Evolutionary conservation across 2,888 invertebrate species (phyloP), one percentile per base, ranked within the genome.

Genomic region (Epinotia demarniana): DNA sequence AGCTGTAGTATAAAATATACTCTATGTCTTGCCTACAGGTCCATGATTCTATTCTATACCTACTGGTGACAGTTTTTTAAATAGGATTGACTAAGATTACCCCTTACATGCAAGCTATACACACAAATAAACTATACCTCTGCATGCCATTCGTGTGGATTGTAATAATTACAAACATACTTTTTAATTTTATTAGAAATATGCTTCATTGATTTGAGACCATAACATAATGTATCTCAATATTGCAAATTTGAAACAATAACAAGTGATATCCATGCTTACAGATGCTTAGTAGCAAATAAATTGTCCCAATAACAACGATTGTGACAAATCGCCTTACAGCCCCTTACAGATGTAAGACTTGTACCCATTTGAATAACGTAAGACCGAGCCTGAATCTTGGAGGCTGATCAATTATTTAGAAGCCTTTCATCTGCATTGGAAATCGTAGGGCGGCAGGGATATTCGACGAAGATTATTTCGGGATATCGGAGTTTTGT

Each of bases 321-420:
- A 60, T 69, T 46, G 60, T 71, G 72, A 75, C 75, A 75, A 79
- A 79, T 76, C 67, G 68, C 64, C 55, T 77, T 77, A 81, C 79
- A 78, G 76, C 73, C 78, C 78, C 80, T 82, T 86, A 87, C 87
- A 86, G 85, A 84, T 83, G 83, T 84, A 85, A 83, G 80, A 77
- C 82, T 81, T 84, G 86, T 85, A 81, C 79, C 82, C 81, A 89
- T 89, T 89, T 88, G 87, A 89, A 90, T 90, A 89, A 87, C 84
- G 86, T 84, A 81, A 84, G 85, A 84, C 85, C 83, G 82, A 84
- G 85, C 85, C 83, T 83, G 81, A 80, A 84, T 80, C 87, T 87
- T 84, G 85, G 39, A 39, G 39, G 84, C 85, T 84, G 85, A 89
- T 90, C 87, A 89, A 89, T 90, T 90, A 90, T 90, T 89, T 86